phyloP scores from a whole-genome alignment of 2,888 invertebrate genomes.

The Blera fallax region DNA sequence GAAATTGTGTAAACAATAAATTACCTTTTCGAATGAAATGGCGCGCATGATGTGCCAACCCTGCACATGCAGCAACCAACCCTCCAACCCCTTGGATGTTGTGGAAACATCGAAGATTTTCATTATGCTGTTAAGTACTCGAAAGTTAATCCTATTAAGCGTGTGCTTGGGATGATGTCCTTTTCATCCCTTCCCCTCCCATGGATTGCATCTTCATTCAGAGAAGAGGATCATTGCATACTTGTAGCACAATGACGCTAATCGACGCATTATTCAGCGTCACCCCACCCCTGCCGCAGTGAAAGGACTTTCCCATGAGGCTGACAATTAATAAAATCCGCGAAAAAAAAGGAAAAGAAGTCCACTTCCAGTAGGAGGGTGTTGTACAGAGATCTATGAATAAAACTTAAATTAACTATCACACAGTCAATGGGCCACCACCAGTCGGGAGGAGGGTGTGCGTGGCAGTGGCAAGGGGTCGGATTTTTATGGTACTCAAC shows the following conservation, averaged over 20 bases:
- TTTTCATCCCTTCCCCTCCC: slow-evolving; percentile 8
- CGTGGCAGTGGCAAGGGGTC: slow-evolving; percentile 53
- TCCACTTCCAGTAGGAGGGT: slow-evolving; percentile 34
- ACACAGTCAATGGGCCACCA: slow-evolving; percentile 26
- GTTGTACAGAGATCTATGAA: slow-evolving; percentile 52
- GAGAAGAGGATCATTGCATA: slow-evolving; percentile 48
- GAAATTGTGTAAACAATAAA: slow-evolving; percentile 72
- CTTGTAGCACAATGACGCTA: slow-evolving; percentile 78
- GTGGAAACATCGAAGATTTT: slow-evolving; percentile 64
- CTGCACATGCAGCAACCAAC: background rate
- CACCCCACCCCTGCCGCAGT: background rate
- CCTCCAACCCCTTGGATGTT: slow-evolving; percentile 66
- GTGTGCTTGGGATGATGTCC: slow-evolving; percentile 67
- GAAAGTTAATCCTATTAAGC: slow-evolving; percentile 70
- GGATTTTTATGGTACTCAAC: slow-evolving; percentile 69
- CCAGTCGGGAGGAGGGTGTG: background rate
- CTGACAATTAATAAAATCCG: slow-evolving; percentile 71
- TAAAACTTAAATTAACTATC: slow-evolving; percentile 71
- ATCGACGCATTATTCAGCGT: slow-evolving; percentile 79
- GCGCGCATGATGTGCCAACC: slow-evolving; percentile 52
- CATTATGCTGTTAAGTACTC: slow-evolving; percentile 62
- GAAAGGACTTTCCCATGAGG: slow-evolving; percentile 64
- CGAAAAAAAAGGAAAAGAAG: slow-evolving; percentile 64
- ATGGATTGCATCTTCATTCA: slow-evolving; percentile 17
- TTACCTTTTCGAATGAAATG: slow-evolving; percentile 68